Evolutionary conservation across 1,140 invertebrate species (phyloP).

Genomic region (Mylabris phalerata): DNA sequence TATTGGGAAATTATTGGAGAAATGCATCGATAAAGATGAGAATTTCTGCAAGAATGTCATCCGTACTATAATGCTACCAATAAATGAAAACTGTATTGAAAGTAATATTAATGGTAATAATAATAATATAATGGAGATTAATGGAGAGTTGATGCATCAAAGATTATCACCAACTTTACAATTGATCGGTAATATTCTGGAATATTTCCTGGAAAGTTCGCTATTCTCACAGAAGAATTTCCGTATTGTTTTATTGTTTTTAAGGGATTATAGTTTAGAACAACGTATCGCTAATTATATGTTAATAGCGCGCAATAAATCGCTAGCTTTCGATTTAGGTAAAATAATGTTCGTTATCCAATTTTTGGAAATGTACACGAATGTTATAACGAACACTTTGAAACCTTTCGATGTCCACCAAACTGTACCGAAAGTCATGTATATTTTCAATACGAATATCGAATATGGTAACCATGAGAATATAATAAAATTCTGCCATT

Average conservation of each 20-base stretch:
- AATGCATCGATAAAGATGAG: conserved; percentile 13
- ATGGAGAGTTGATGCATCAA: conserved; percentile 47
- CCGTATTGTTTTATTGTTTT: conserved; percentile 20
- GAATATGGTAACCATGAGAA: conserved; percentile 1
- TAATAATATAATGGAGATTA: conserved; percentile 36
- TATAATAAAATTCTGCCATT: conserved; percentile 22
- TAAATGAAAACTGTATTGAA: conserved; percentile 9
- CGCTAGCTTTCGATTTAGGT: conserved; percentile 21
- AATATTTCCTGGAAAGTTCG: conserved; percentile 33
- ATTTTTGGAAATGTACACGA: conserved; percentile 13
- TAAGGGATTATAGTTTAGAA: conserved; percentile 16
- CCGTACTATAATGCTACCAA: conserved; percentile 11
- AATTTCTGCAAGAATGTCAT: conserved; percentile 18
- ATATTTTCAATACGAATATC: conserved; percentile 4
- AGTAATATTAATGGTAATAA: neutral
- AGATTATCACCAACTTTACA: conserved; percentile 48
- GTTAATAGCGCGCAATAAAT: conserved; percentile 20
- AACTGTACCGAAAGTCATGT: conserved; percentile 1
- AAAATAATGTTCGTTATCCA: conserved; percentile 22
- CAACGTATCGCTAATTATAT: conserved; percentile 21
- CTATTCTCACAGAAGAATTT: conserved; percentile 13
- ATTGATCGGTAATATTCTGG: conserved; percentile 41
- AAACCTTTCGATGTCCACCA: neutral
- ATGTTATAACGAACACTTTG: neutral
- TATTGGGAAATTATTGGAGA: conserved; percentile 45